phyloP scores from a whole-genome alignment of 2,888 invertebrate genomes.

The Dynastes hyllus region DNA sequence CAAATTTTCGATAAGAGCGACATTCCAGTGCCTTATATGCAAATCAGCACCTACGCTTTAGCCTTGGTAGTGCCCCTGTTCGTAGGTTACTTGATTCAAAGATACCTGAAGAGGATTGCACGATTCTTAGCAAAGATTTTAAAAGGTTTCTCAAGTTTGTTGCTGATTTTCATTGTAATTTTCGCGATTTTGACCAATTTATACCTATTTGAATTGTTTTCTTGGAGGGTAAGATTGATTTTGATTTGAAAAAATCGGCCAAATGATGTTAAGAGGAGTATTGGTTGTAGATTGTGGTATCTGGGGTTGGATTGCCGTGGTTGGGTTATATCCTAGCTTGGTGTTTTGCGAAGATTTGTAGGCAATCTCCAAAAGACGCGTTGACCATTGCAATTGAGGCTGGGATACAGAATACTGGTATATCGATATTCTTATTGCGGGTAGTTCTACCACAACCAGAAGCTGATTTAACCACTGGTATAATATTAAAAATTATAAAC shows the following conservation, averaged over 20 bases:
- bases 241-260: background rate
- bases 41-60: slow-evolving; percentile 83
- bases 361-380: slow-evolving; percentile 79
- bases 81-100: slow-evolving; percentile 81
- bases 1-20: slow-evolving; percentile 78
- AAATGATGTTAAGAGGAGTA: too few species aligned
- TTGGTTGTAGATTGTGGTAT: slow-evolving; percentile 79
- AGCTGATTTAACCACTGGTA: slow-evolving; percentile 90
- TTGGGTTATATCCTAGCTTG: slow-evolving; percentile 85
- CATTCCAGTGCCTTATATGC: slow-evolving; percentile 84
- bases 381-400: slow-evolving; percentile 95
- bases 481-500: slow-evolving; percentile 47
- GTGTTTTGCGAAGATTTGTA: slow-evolving; percentile 75
- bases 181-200: slow-evolving; percentile 93
- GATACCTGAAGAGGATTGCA: slow-evolving; percentile 79
- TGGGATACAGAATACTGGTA: slow-evolving; percentile 94
- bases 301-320: slow-evolving; percentile 88
- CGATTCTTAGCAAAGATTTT: slow-evolving; percentile 84
- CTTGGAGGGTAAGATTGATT: slow-evolving; percentile 82
- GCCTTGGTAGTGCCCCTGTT: slow-evolving; percentile 85
- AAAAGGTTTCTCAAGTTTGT: slow-evolving; percentile 86
- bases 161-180: slow-evolving; percentile 87
- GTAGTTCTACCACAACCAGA: slow-evolving; percentile 89
- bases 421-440: slow-evolving; percentile 90
- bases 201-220: slow-evolving; percentile 91